Percentiles rank a stretch among this genome's conserved stretches.
Evolutionary conservation across 2,888 invertebrate species (phyloP).

Genomic region (Watsonalla binaria): DNA sequence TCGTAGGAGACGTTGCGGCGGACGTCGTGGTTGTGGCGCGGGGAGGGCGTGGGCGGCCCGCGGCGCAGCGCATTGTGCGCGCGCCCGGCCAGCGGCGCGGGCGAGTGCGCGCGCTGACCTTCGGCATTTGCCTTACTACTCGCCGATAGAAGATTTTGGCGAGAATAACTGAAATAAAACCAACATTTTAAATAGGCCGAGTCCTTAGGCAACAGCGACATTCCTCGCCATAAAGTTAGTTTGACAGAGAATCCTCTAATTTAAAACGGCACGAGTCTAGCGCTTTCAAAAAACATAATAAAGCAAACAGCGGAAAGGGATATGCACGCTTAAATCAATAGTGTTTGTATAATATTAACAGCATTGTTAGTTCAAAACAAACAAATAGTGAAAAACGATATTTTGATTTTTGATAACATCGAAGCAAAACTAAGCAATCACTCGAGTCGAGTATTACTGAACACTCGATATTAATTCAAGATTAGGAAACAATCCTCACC

Average conservation of each 20-base stretch:
- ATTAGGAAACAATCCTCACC: not conserved
- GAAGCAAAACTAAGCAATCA: not conserved
- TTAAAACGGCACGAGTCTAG: no score
- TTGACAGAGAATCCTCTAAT: no score
- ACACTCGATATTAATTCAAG: not conserved
- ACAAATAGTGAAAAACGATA: not conserved
- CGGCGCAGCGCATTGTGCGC: slow-evolving; percentile 74
- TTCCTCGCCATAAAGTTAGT: no score
- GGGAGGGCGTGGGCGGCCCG: slow-evolving; percentile 29
- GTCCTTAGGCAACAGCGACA: not conserved
- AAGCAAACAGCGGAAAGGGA: no score
- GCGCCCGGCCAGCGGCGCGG: slow-evolving; percentile 68
- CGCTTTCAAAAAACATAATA: no score
- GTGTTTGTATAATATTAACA: no score
- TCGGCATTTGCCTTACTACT: slow-evolving; percentile 86
- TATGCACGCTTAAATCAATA: no score
- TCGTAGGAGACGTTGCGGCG: slow-evolving; percentile 57
- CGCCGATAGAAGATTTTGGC: slow-evolving; percentile 90
- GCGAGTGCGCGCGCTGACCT: slow-evolving; percentile 28
- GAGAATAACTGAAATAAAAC: slow-evolving; percentile 85
- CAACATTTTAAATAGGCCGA: slow-evolving; percentile 1
- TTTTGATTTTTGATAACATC: not conserved
- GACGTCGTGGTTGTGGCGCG: slow-evolving; percentile 28
- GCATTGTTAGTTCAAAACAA: not conserved
- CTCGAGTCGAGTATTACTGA: not conserved